Evolutionary conservation across 2,888 invertebrate species (phyloP).

Genomic region (Epirrita christyi): DNA sequence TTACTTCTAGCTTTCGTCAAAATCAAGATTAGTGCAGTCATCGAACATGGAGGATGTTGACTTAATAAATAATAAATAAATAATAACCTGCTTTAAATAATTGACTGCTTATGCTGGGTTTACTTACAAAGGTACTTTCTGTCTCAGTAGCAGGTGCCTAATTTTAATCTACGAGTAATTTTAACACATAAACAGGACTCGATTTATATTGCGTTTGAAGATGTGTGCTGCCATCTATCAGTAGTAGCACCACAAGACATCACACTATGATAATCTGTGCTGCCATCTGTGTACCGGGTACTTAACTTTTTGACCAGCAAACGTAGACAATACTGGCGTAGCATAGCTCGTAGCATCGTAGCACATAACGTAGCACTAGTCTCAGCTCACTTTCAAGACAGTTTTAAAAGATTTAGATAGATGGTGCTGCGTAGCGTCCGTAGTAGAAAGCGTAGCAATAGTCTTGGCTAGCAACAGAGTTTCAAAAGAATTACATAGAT

Average conservation of each 20-base stretch:
- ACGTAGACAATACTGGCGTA: not conserved
- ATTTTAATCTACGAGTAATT: not conserved
- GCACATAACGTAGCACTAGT: not conserved
- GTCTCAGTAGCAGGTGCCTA: too few species aligned
- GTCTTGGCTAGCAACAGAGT: not conserved
- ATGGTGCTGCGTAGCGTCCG: not conserved
- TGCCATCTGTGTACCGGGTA: constrained; percentile 17
- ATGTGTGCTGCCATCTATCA: not conserved
- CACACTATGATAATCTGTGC: not conserved
- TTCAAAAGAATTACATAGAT: not conserved
- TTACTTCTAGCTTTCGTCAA: too few species aligned
- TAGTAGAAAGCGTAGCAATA: not conserved
- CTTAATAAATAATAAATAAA: too few species aligned
- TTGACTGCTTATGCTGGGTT: too few species aligned
- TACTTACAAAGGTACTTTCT: too few species aligned
- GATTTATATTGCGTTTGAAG: not conserved
- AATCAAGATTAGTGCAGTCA: too few species aligned
- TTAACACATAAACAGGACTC: not conserved
- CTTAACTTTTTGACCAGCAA: not conserved
- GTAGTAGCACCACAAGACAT: not conserved
- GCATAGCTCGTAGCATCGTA: constrained; percentile 4
- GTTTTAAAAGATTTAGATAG: too few species aligned
- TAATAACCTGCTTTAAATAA: too few species aligned
- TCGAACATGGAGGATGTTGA: too few species aligned
- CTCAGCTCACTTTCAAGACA: too few species aligned